phyloP scores from a whole-genome alignment of 2,797 vertebrate genomes.

The Catamblyrhynchus diadema region DNA sequence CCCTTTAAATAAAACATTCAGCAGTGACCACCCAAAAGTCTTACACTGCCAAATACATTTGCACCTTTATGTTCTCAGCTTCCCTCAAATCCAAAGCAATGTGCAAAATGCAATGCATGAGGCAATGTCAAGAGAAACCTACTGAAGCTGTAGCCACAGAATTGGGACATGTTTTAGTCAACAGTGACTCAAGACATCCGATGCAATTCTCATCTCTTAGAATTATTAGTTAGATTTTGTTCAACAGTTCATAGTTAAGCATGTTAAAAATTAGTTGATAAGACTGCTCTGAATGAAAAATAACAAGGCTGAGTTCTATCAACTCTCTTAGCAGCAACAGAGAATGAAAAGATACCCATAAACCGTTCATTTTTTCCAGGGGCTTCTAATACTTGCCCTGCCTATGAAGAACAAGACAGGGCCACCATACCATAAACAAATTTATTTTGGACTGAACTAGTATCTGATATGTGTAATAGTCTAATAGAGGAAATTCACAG shows the following conservation, averaged over 20 bases:
- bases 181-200: background rate
- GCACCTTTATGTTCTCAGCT: background rate
- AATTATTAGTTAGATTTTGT: background rate
- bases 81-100: background rate
- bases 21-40: background rate
- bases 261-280: background rate
- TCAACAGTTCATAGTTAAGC: background rate
- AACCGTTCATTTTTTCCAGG: background rate
- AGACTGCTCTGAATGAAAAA: background rate
- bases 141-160: background rate
- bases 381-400: background rate
- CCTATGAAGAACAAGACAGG: background rate
- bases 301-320: background rate
- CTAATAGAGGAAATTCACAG: background rate
- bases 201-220: background rate
- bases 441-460: background rate
- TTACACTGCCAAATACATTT: background rate
- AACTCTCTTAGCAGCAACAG: background rate
- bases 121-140: background rate
- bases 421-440: background rate
- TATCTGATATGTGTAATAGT: background rate
- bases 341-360: background rate
- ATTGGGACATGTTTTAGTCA: background rate
- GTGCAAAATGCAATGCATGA: background rate
- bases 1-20: background rate